Evolutionary conservation across 2,113 vertebrate genomes (phyloP).

Genomic region (Aspiorhynchus laticeps): DNA sequence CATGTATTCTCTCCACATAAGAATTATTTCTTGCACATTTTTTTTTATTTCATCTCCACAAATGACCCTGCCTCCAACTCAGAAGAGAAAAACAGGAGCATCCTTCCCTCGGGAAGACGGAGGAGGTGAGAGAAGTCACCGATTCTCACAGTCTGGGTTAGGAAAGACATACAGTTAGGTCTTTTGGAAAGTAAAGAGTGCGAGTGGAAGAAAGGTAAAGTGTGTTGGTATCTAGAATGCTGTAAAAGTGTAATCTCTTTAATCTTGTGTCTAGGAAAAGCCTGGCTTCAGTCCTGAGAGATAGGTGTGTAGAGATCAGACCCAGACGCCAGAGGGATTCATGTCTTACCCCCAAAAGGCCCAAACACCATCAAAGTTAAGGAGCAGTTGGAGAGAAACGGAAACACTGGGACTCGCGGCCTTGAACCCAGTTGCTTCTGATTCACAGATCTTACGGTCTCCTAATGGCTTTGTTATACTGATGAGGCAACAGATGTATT

Average conservation of each 20-base stretch:
- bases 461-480: conserved; percentile 40
- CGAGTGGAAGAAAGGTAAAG: not conserved
- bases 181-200: conserved; percentile 4
- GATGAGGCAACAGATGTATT: conserved; percentile 31
- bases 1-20: not conserved
- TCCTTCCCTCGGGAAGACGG: not conserved
- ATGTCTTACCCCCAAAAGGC: conserved; percentile 32
- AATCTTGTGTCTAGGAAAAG: conserved; percentile 49
- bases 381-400: conserved; percentile 27
- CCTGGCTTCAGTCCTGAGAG: conserved; percentile 25
- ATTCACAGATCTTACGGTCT: conserved; percentile 25
- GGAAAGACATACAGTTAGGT: conserved; percentile 4
- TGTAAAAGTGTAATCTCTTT: conserved; percentile 53
- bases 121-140: not conserved
- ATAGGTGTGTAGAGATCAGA: conserved; percentile 44
- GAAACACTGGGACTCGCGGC: not conserved
- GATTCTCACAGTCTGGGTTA: not conserved
- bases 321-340: conserved; percentile 42
- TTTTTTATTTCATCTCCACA: conserved; percentile 4
- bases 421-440: conserved; percentile 7
- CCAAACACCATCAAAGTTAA: conserved; percentile 46
- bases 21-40: not conserved
- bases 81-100: not conserved
- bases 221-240: conserved; percentile 24
- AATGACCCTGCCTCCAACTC: conserved; percentile 37